Evolutionary conservation across 1,140 invertebrate species (phyloP).

Genomic region (Holcopasites calliopsidis): DNA sequence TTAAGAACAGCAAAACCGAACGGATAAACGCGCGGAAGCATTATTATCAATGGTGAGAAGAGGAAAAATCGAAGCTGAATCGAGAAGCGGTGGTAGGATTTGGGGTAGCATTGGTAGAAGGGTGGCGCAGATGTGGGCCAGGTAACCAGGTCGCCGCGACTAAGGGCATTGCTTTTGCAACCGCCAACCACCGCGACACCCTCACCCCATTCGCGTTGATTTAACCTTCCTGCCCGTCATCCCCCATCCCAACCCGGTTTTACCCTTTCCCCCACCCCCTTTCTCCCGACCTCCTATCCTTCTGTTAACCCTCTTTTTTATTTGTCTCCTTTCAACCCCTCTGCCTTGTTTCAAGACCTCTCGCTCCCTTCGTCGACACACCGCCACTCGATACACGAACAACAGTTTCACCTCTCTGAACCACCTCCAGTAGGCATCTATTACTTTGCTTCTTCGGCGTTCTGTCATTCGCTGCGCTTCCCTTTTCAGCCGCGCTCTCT

Average conservation of each 20-base stretch:
- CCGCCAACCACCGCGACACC: conserved; percentile 42
- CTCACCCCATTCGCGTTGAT: conserved; percentile 17
- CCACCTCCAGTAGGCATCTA: conserved; percentile 53
- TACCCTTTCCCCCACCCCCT: not conserved
- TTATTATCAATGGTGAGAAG: not conserved
- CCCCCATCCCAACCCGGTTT: too few species aligned
- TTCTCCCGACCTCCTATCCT: too few species aligned
- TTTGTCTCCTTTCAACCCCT: not conserved
- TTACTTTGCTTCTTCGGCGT: conserved; percentile 51
- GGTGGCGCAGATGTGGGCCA: conserved; percentile 59
- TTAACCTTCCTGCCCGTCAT: conserved; percentile 11
- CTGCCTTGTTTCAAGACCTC: not conserved
- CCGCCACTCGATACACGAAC: conserved; percentile 54
- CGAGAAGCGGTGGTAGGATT: conserved; percentile 40
- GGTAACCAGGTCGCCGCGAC: conserved; percentile 70
- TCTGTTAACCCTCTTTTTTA: not conserved
- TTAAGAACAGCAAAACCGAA: too few species aligned
- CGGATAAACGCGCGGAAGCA: not conserved
- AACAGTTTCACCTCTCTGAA: conserved; percentile 42
- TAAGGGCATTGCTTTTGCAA: conserved; percentile 69
- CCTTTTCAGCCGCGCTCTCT: conserved; percentile 7
- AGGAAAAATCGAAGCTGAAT: not conserved
- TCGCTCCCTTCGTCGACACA: not conserved
- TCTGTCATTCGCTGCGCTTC: conserved; percentile 32
- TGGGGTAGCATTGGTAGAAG: conserved; percentile 30